A percentile compares a stretch with the other conserved stretches of the same genome.
Conservation (phyloP, 2,113 vertebrate genomes). For the Todiramphus chloris region DNA sequence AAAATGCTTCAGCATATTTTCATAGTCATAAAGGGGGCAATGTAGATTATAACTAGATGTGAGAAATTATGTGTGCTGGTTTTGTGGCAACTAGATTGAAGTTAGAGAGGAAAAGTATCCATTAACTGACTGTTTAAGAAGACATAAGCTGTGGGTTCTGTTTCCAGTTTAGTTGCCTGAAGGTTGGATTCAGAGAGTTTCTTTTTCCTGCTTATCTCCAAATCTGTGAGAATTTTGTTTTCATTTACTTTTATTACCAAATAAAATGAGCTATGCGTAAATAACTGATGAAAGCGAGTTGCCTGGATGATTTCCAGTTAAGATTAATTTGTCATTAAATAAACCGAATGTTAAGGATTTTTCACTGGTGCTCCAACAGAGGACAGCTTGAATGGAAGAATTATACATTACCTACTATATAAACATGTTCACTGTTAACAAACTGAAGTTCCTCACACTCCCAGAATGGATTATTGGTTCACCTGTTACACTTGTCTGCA, state of each 20-base stretch:
- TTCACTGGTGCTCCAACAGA: background rate
- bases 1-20: background rate
- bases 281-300: background rate
- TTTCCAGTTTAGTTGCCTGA: background rate
- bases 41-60: background rate
- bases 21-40: background rate
- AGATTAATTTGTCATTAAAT: slow-evolving; percentile 5
- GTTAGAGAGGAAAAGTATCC: background rate
- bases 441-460: background rate
- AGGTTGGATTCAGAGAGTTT: background rate
- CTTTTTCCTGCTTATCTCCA: background rate
- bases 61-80: background rate
- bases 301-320: background rate
- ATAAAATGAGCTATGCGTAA: background rate
- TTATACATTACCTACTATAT: background rate
- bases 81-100: background rate
- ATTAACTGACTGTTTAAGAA: slow-evolving; percentile 28
- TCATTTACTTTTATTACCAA: slow-evolving; percentile 2
- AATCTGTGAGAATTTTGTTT: slow-evolving; percentile 6
- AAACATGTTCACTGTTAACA: background rate
- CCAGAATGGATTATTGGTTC: background rate
- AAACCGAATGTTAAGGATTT: background rate
- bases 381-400: background rate
- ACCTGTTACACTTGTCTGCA: background rate
- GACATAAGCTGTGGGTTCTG: background rate